These are phyloP conservation scores for Dasypolia templi DNA, from an alignment of 2,888 invertebrate genomes.

Conservation along the genomic window DNA sequence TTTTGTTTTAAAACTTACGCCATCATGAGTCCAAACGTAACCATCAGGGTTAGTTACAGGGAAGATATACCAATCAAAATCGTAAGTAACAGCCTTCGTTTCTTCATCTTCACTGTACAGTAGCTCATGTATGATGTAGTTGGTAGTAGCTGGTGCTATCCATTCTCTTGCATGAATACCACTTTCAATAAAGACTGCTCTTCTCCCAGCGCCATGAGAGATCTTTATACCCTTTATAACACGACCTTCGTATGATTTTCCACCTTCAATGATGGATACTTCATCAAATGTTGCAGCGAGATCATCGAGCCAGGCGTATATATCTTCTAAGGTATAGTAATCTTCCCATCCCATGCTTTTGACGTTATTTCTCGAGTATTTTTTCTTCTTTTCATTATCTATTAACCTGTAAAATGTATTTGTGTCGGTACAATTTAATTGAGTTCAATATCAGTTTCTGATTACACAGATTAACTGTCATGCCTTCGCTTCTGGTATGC, in stretches of 20 bases:
- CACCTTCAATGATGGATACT: constrained; percentile 81
- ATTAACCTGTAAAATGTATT: constrained; percentile 83
- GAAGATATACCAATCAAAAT: constrained; percentile 93
- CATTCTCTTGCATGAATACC: constrained; percentile 95
- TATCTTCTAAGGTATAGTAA: constrained; percentile 91
- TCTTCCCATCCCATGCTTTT: constrained; percentile 89
- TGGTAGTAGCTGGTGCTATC: constrained; percentile 92
- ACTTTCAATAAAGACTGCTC: constrained; percentile 83
- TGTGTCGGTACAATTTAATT: background rate
- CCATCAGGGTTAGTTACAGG: constrained; percentile 95
- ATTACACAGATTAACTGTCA: background rate
- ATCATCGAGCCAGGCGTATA: constrained; percentile 90
- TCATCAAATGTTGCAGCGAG: constrained; percentile 85
- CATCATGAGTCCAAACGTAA: constrained; percentile 92
- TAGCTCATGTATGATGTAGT: constrained; percentile 91
- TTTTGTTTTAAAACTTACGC: too few species aligned
- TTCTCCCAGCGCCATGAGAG: constrained; percentile 81
- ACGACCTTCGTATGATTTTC: constrained; percentile 85
- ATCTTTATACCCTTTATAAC: constrained; percentile 87
- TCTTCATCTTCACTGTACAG: constrained; percentile 88
- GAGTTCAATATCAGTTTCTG: background rate
- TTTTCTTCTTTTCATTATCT: constrained; percentile 84
- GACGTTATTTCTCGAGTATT: constrained; percentile 72
- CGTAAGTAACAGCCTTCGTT: constrained; percentile 85
- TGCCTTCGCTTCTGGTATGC: background rate